Conservation (phyloP, 2,113 vertebrate species). For the Acanthisitta chloris region DNA sequence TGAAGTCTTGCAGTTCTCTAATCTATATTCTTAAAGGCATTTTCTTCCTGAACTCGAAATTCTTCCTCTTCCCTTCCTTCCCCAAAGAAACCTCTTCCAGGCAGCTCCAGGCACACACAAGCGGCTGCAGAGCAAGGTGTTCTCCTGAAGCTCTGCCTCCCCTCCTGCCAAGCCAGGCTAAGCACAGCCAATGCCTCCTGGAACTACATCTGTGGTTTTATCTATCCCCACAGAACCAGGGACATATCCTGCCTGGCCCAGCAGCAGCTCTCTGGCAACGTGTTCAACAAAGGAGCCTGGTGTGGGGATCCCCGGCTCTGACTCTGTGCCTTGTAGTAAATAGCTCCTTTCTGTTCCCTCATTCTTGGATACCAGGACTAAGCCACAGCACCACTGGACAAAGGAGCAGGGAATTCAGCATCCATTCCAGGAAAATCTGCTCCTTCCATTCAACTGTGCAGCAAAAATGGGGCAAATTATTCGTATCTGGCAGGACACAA, state of each 20-base stretch:
- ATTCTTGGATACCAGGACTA: neutral
- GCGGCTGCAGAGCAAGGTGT: neutral
- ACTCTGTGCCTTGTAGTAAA: neutral
- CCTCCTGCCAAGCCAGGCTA: neutral
- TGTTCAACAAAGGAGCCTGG: conserved; percentile 16
- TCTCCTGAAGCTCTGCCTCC: neutral
- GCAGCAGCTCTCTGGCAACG: conserved; percentile 29
- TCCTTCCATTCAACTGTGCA: neutral
- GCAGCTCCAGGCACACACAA: neutral
- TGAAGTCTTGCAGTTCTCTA: neutral
- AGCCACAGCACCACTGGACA: neutral
- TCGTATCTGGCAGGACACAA: neutral
- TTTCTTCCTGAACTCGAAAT: neutral
- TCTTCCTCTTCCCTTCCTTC: neutral
- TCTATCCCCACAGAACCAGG: neutral
- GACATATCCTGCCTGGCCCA: neutral
- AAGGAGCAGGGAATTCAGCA: conserved; percentile 2
- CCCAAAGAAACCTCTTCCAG: neutral
- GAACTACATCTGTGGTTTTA: neutral
- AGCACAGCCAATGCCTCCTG: neutral
- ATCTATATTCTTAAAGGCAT: neutral
- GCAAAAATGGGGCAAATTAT: neutral
- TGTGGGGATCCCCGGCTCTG: neutral
- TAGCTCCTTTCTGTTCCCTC: neutral
- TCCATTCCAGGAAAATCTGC: conserved; percentile 13